These are phyloP conservation scores for Dioctria rufipes DNA, from an alignment of 2,888 invertebrate species.

Conservation along the genomic window DNA sequence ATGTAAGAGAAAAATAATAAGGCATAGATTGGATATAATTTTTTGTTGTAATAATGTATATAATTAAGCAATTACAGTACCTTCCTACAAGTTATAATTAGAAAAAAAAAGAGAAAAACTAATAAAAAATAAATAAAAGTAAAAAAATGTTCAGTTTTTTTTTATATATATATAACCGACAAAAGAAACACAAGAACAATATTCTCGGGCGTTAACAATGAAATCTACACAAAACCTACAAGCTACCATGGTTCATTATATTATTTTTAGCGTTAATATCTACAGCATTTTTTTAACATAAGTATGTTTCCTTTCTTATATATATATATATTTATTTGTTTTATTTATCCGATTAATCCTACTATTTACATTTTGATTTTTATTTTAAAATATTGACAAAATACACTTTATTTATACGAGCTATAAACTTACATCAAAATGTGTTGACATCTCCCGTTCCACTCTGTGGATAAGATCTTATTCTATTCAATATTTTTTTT, in stretches of 20 bases:
- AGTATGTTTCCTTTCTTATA: not conserved
- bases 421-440: conserved; percentile 1
- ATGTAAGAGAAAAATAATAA: not conserved
- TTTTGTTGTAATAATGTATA: not conserved
- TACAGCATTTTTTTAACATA: conserved; percentile 17
- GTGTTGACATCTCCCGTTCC: not conserved
- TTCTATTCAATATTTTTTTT: not conserved
- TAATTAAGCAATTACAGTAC: conserved; percentile 28
- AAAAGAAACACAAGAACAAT: conserved; percentile 27
- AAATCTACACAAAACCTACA: conserved; percentile 24
- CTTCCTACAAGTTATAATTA: conserved; percentile 3
- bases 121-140: not conserved
- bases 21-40: not conserved
- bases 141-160: not conserved
- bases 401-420: not conserved
- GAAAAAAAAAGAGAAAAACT: conserved; percentile 16
- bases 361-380: conserved; percentile 41
- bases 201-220: conserved; percentile 15
- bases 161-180: conserved; percentile 9
- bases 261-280: conserved; percentile 14
- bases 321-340: not conserved
- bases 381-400: conserved; percentile 33
- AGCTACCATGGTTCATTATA: conserved; percentile 13
- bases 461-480: not conserved
- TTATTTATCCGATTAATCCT: too few species aligned